Conservation (phyloP, 2,888 invertebrate genomes). For the Thecocarcelia acutangulata region DNA sequence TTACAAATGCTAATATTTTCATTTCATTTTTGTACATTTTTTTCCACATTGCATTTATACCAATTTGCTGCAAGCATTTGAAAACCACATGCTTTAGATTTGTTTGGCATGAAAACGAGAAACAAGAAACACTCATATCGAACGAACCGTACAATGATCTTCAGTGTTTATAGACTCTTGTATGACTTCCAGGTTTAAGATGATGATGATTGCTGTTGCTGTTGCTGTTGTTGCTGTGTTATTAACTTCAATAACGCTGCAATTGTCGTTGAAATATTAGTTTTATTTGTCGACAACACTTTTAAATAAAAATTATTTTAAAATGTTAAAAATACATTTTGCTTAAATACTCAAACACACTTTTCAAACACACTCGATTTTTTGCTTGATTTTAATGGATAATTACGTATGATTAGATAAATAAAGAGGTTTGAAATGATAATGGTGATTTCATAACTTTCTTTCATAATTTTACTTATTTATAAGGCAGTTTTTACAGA, state of each 20-base stretch:
- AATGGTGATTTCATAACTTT: no score
- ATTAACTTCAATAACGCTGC: conserved; percentile 50
- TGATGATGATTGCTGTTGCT: conserved; percentile 22
- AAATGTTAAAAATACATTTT: conserved; percentile 31
- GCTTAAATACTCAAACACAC: conserved; percentile 14
- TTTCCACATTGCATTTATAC: conserved; percentile 31
- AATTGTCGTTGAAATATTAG: conserved; percentile 59
- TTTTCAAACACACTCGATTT: neutral
- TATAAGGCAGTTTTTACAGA: no score
- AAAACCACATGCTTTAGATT: conserved; percentile 59
- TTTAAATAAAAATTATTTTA: conserved; percentile 26
- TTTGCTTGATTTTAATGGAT: no score
- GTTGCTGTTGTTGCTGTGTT: conserved; percentile 29
- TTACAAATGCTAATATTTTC: conserved; percentile 69
- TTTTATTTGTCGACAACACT: conserved; percentile 60
- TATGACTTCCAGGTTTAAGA: conserved; percentile 57
- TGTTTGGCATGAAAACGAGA: conserved; percentile 17
- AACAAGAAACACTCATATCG: conserved; percentile 33
- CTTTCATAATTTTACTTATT: no score
- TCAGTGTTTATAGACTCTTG: conserved; percentile 55
- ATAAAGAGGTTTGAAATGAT: neutral
- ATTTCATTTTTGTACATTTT: conserved; percentile 33
- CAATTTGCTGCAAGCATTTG: conserved; percentile 61
- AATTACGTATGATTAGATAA: neutral
- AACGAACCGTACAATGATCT: conserved; percentile 61